phyloP scores from a whole-genome alignment of 2,113 vertebrate genomes.

The Silurus asotus region DNA sequence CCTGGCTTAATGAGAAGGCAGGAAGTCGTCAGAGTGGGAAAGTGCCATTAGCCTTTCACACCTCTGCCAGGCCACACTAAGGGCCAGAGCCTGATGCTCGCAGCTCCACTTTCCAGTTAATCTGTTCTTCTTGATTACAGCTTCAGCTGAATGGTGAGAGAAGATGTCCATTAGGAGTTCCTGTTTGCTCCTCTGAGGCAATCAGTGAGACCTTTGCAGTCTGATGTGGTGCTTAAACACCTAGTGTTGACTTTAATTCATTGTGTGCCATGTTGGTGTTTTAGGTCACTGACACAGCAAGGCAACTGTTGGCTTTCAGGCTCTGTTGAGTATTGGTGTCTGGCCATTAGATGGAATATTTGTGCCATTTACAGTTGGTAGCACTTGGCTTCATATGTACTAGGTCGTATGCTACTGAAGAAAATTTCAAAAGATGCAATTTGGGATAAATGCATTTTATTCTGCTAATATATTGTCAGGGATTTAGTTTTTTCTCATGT shows the following conservation, averaged over 20 bases:
- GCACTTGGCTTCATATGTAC: background rate
- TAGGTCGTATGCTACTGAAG: background rate
- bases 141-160: slow-evolving; percentile 4
- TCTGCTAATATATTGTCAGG: background rate
- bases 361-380: background rate
- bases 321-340: background rate
- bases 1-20: slow-evolving; percentile 41
- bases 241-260: background rate
- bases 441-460: background rate
- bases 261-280: background rate
- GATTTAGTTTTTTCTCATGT: background rate
- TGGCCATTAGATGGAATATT: background rate
- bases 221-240: background rate
- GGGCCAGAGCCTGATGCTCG: slow-evolving; percentile 10
- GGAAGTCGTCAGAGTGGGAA: slow-evolving; percentile 23
- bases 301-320: background rate
- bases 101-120: slow-evolving; percentile 23
- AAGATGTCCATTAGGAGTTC: background rate
- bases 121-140: slow-evolving; percentile 21
- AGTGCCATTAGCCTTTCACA: slow-evolving; percentile 44
- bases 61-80: slow-evolving; percentile 30
- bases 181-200: background rate
- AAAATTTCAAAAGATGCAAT: background rate
- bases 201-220: background rate
- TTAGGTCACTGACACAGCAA: slow-evolving; percentile 1